These are phyloP conservation scores for Sussaba pulchella DNA, from an alignment of 2,888 invertebrate genomes.

Conservation along the genomic window DNA sequence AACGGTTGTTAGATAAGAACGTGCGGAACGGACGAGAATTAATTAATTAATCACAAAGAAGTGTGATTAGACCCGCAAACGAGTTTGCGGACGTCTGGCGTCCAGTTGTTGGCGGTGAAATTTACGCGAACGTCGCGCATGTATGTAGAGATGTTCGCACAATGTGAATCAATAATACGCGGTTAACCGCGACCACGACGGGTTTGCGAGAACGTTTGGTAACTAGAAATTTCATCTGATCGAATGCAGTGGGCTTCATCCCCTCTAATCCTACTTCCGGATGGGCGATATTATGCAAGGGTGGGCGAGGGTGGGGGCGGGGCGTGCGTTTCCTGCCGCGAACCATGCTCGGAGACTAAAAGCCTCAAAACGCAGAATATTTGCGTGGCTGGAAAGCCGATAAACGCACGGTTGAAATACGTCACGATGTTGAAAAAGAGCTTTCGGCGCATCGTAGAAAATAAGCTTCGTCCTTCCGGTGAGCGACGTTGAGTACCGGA, in stretches of 20 bases:
- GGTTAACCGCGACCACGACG: neutral
- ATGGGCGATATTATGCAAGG: too few species aligned
- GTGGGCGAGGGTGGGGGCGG: neutral
- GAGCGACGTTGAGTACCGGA: too few species aligned
- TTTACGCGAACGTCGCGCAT: neutral
- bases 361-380: neutral
- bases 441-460: too few species aligned
- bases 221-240: slow-evolving; percentile 27
- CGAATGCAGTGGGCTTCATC: slow-evolving; percentile 22
- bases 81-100: too few species aligned
- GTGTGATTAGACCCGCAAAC: too few species aligned
- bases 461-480: too few species aligned
- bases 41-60: slow-evolving; percentile 37
- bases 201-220: neutral
- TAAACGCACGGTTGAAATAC: too few species aligned
- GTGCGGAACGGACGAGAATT: neutral
- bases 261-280: slow-evolving; percentile 32
- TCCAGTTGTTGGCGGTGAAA: neutral
- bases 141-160: slow-evolving; percentile 29
- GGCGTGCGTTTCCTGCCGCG: neutral
- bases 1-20: too few species aligned
- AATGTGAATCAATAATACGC: slow-evolving; percentile 41
- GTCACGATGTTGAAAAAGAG: too few species aligned
- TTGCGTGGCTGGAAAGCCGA: too few species aligned
- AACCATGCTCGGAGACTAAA: neutral